Conservation (phyloP, 2,113 vertebrate species). For the rat (Rattus norvegicus) region DNA sequence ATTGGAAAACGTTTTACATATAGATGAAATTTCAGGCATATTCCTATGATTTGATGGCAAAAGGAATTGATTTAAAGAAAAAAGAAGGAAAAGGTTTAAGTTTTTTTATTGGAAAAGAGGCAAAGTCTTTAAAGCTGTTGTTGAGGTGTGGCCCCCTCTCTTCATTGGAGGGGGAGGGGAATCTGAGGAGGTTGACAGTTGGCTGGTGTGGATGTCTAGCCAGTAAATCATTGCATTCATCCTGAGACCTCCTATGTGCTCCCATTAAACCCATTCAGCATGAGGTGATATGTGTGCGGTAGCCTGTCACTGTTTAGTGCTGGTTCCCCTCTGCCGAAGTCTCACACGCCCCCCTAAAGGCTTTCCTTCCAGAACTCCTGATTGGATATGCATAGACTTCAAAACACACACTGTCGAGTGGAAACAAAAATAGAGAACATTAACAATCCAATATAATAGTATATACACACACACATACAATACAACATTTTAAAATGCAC, state of each 20-base stretch:
- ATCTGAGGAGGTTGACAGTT: constrained; percentile 66
- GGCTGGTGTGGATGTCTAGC: constrained; percentile 71
- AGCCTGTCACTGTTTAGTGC: not conserved
- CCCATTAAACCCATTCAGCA: constrained; percentile 64
- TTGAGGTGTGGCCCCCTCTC: constrained; percentile 42
- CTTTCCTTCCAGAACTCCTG: constrained; percentile 38
- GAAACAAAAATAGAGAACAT: not conserved
- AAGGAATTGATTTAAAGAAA: constrained; percentile 21
- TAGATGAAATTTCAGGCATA: constrained; percentile 25
- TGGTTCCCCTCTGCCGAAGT: not conserved
- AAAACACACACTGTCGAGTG: not conserved
- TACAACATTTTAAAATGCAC: not conserved
- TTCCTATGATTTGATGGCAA: not conserved
- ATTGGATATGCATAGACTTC: not conserved
- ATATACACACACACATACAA: not conserved
- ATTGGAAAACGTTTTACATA: not conserved
- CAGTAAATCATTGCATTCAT: constrained; percentile 74
- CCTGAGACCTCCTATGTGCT: constrained; percentile 57
- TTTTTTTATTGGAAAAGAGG: constrained; percentile 20
- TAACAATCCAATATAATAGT: not conserved
- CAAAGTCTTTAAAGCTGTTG: constrained; percentile 33
- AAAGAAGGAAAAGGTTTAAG: constrained; percentile 15
- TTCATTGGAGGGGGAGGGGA: constrained; percentile 60
- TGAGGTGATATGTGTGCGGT: constrained; percentile 75
- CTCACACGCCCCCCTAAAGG: not conserved